Base-by-base conservation (phyloP, 2,113 vertebrate genomes). In the Forbesichthys papilliferus region DNA sequence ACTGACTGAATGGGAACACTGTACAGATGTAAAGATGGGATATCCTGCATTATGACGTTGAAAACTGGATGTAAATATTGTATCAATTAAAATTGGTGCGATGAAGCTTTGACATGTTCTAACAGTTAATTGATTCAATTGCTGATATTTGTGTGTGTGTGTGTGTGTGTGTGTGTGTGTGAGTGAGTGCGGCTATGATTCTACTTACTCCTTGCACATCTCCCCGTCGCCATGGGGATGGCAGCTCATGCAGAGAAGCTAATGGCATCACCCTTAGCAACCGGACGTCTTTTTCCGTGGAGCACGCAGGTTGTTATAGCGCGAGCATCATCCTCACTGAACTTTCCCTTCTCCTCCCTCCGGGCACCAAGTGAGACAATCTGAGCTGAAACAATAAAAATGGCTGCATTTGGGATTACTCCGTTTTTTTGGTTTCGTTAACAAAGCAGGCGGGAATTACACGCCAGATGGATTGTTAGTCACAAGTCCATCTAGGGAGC, bases 31-130 rank as follows among this genome's bases (percentile, higher is more conserved):
- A 94, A 95, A 95, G 93, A 93, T 90, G 93, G 83, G 85, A 89
- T 90, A 89, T 91, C 91, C 91, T 95, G 94, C 94, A 94, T 93
- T 92, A 91, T 90, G 94, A 93, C 48, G 65, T 63, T 79, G 75
- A 93, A 93, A 92, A 93, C 93, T 92, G 94, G 93, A 92, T 97
- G 95, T 96, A 95, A 91, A 97, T 95, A 95, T 82, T 95, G 94
- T 94, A 94, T 84, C 88, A 88, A 95, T 94, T 90, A 92, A 94
- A 86, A 94, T 92, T 83, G 67, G 88, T 89, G 92, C 93, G 33
- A 90, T 92, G 88, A 92, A 89, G 90, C 90, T 92, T 90, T 88
- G 84, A 88, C 52, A 75, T 34, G 67, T 76, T 68, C 81, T 68
- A 47, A 16, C 33, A 27, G 66, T 61, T 7, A 69, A 56, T 9